Percentiles rank a stretch among this genome's conserved stretches.
These are phyloP conservation scores for Drosophila trichaetosa DNA, from an alignment of 2,888 invertebrate genomes.

Conservation along the genomic window DNA sequence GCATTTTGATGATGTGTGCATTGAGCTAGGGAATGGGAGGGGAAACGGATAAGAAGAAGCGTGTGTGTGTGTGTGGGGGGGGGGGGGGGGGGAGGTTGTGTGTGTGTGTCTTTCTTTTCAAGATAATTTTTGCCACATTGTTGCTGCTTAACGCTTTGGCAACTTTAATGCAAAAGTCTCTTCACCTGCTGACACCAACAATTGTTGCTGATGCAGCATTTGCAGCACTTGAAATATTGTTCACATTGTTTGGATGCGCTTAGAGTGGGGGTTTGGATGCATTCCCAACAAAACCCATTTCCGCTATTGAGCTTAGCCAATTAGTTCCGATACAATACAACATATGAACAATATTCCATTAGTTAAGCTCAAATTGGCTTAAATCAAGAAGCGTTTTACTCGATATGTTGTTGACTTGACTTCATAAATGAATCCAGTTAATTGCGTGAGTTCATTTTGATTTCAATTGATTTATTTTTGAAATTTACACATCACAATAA, in stretches of 20 bases:
- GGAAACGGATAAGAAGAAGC: neutral
- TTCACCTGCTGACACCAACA: slow-evolving; percentile 16
- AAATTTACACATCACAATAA: neutral
- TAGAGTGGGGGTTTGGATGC: neutral
- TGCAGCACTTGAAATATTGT: slow-evolving; percentile 7
- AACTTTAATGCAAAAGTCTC: slow-evolving; percentile 22
- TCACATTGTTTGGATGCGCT: neutral
- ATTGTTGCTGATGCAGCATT: slow-evolving; percentile 8
- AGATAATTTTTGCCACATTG: slow-evolving; percentile 6
- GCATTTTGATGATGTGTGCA: slow-evolving; percentile 24
- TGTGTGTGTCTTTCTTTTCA: slow-evolving; percentile 3
- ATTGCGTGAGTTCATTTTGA: neutral
- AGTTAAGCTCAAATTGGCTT: no score
- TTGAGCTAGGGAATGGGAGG: no score
- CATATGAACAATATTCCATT: neutral
- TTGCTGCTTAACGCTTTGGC: slow-evolving; percentile 15
- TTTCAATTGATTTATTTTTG: neutral
- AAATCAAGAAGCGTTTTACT: no score
- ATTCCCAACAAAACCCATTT: neutral
- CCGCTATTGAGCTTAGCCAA: neutral
- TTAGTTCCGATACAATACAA: neutral
- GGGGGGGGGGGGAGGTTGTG: neutral
- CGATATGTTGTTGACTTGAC: neutral
- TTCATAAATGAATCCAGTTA: neutral
- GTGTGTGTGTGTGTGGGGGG: no score